These are phyloP conservation scores for Ridgeia piscesae DNA, from an alignment of 1,140 invertebrate genomes.

Conservation along the genomic window DNA sequence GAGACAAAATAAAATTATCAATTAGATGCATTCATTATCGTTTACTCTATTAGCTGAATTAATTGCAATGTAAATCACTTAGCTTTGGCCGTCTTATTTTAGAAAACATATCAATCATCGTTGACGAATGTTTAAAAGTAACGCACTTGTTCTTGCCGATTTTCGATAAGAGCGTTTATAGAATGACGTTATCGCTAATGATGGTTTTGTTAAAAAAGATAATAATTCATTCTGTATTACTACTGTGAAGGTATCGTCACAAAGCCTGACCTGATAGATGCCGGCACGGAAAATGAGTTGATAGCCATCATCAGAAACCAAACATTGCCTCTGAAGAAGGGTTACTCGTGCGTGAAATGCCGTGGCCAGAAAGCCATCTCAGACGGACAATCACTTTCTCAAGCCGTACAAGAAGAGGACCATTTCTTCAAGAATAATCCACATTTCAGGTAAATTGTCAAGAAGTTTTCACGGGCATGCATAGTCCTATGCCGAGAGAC, in stretches of 20 bases:
- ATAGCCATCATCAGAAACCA: conserved; percentile 97
- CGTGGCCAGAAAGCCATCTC: not conserved
- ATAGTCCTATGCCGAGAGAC: no score
- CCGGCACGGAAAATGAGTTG: conserved; percentile 83
- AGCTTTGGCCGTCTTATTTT: no score
- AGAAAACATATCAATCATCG: no score
- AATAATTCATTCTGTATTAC: conserved; percentile 64
- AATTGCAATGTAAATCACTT: no score
- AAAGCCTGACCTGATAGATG: conserved; percentile 99
- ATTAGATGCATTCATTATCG: no score
- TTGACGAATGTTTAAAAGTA: no score
- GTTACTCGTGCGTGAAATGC: conserved; percentile 35
- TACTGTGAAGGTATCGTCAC: conserved; percentile 84
- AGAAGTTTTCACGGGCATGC: not conserved
- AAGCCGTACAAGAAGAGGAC: not conserved
- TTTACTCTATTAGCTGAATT: no score
- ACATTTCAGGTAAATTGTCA: not conserved
- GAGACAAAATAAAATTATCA: no score
- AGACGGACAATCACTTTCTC: not conserved
- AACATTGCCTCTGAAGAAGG: conserved; percentile 80
- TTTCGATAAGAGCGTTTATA: no score
- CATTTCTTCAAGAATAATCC: not conserved
- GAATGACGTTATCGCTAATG: no score
- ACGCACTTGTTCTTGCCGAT: no score
- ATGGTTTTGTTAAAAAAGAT: no score